phyloP scores from a whole-genome alignment of 1,140 invertebrate genomes.

The Drosophila burlai region DNA sequence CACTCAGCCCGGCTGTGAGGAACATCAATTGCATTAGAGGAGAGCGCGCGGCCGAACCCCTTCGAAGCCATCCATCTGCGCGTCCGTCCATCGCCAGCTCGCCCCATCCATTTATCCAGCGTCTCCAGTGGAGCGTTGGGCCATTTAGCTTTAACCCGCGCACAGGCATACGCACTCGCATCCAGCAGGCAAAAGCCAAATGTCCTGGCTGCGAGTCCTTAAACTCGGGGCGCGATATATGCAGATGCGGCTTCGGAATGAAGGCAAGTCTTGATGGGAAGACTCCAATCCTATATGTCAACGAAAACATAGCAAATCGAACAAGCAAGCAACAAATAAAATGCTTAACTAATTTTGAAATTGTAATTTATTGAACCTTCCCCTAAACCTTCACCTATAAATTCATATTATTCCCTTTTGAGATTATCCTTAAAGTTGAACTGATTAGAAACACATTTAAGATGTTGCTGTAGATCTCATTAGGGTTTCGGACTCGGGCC shows the following conservation, averaged over 20 bases:
- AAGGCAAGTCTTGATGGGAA: neutral
- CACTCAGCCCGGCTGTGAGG: slow-evolving; percentile 4
- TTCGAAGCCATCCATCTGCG: slow-evolving; percentile 28
- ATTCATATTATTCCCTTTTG: neutral
- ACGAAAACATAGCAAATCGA: too few species aligned
- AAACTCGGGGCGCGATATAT: neutral
- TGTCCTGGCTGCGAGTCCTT: neutral
- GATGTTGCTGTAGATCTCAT: neutral
- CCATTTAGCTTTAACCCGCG: slow-evolving; percentile 67
- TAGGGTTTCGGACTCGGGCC: neutral
- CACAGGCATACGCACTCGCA: slow-evolving; percentile 18
- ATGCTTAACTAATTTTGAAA: too few species aligned
- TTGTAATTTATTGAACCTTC: too few species aligned
- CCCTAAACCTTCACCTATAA: neutral
- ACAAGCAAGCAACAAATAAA: too few species aligned
- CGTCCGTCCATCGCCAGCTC: slow-evolving; percentile 12
- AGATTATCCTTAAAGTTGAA: neutral
- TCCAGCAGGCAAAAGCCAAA: slow-evolving; percentile 11
- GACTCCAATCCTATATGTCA: too few species aligned
- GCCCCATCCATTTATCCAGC: slow-evolving; percentile 35
- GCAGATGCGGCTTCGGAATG: slow-evolving; percentile 17
- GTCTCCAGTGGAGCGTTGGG: slow-evolving; percentile 44
- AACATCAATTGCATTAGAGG: slow-evolving; percentile 65
- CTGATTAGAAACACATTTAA: neutral
- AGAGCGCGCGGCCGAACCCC: slow-evolving; percentile 5